phyloP scores from a whole-genome alignment of 2,797 vertebrate genomes.

The Darevskia mixta region DNA sequence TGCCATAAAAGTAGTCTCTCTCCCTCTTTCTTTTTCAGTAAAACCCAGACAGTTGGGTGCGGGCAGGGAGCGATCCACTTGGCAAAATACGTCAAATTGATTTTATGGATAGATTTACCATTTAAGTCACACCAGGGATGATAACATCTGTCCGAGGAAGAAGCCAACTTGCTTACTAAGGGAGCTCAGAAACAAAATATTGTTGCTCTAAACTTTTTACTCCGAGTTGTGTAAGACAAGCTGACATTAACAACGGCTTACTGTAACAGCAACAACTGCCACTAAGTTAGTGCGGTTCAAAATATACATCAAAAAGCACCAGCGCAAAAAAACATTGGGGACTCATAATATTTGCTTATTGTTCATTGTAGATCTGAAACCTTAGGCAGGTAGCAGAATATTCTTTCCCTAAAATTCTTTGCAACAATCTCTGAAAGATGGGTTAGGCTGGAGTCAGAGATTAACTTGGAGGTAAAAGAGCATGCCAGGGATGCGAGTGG shows the following conservation, averaged over 20 bases:
- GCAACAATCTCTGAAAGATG: neutral
- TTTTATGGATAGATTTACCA: neutral
- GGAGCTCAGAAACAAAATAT: neutral
- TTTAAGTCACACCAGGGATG: neutral
- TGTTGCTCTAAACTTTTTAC: neutral
- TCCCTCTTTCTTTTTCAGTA: neutral
- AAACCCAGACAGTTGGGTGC: neutral
- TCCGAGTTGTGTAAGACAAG: neutral
- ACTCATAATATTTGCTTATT: neutral
- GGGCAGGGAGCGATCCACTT: neutral
- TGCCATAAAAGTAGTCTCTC: neutral
- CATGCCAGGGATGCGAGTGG: too few relatives aligned
- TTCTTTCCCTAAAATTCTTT: neutral
- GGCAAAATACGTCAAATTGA: constrained; percentile 16
- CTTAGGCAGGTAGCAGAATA: neutral
- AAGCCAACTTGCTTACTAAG: constrained; percentile 1
- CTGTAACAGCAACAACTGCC: neutral
- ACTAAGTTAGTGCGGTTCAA: neutral
- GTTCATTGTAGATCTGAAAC: neutral
- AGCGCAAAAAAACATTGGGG: neutral
- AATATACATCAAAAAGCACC: neutral
- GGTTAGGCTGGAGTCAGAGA: neutral
- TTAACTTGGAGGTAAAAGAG: neutral
- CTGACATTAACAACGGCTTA: neutral
- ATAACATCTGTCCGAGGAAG: neutral